Evolutionary conservation across 2,888 invertebrate genomes (phyloP), one percentile per base, ranked within the genome.

Genomic region (Rhingia rostrata): DNA sequence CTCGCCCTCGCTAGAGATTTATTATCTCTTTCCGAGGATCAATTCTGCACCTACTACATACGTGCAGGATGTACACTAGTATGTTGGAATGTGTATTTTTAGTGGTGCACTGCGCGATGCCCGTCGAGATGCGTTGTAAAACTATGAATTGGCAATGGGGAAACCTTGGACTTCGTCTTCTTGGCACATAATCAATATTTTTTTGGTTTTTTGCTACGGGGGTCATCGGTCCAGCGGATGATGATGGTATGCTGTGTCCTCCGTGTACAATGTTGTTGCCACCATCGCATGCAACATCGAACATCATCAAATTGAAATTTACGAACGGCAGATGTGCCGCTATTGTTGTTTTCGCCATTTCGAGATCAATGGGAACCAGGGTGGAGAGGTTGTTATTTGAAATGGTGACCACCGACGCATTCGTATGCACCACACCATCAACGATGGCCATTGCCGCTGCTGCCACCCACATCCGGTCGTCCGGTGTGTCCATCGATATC

Each of bases 221-320:
- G 54, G 67, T 54, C 63, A 41, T 37, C 32, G 14, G 6, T 41
- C 6, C 10, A 32, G 5, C 7, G 49, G 6, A 10, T 30, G 58
- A 30, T 74, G 33, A 47, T 49, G 70, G 58, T 32, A 41, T 6
- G 9, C 22, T 22, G 22, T 22, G 22, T 22, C 1, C 22, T 49
- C n/a, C 49, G 22, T 10, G 70, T 41, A 41, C 61, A 78, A 73
- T 78, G 78, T 83, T 83, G 79, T 79, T 78, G 67, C 67, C 72
- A 79, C 58, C 79, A 73, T 69, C 41, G 73, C 74, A 84, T 73
- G 84, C 84, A 84, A 74, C 70, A 84, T 84, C 74, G 80, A 80
- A 84, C 74, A 84, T 84, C 74, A 84, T 84, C 80, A 84, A 84
- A 84, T 84, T 80, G 80, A 84, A 80, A 84, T 84, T 84, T 84